Base-by-base conservation (phyloP, 2,888 invertebrate genomes). In the Metacarcinus magister region DNA sequence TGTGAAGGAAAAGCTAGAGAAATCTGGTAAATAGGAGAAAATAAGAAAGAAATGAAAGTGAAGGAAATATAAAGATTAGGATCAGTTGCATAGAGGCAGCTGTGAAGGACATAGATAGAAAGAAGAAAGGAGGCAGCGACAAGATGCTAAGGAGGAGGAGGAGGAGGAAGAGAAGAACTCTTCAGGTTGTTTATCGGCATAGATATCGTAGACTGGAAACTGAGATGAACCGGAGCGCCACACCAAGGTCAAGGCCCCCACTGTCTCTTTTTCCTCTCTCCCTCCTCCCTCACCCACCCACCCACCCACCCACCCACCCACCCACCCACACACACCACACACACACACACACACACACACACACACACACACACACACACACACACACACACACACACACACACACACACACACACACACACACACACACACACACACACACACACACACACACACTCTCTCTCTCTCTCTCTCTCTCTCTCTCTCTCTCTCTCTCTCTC, bases 131-230 rank as follows among this genome's bases (percentile, higher is more conserved):
- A 82, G 82, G 67, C 19, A 67, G 67, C 2, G 67, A 19, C n/a
- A 19, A 16, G 82, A 13, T n/a, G 82, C n/a, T n/a, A 28, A 82
- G 32, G 82, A 82, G 28, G 82, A 82, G 32, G 82, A 82, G 82
- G 82, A 82, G 82, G 82, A 82, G 2, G 82, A 82, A 32, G 82
- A 82, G 82, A 32, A 82, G 82, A 7, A 82, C 82, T 82, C 82
- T 82, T 82, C 82, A 82, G 82, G 82, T 82, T 82, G 82, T 82
- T 82, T 82, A 82, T 82, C 32, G 82, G 32, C 32, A 82, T 0
- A 82, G 82, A 82, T 82, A 28, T 32, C 82, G 16, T 23, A 16
- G 82, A 8, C 82, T 23, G 82, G 82, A 82, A 82, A 82, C 28
- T 13, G 32, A 82, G 82, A 82, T 82, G 82, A 82, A 82, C 28